Evolutionary conservation across 1,140 invertebrate genomes (phyloP).

Genomic region (Geopemphigus sp.): DNA sequence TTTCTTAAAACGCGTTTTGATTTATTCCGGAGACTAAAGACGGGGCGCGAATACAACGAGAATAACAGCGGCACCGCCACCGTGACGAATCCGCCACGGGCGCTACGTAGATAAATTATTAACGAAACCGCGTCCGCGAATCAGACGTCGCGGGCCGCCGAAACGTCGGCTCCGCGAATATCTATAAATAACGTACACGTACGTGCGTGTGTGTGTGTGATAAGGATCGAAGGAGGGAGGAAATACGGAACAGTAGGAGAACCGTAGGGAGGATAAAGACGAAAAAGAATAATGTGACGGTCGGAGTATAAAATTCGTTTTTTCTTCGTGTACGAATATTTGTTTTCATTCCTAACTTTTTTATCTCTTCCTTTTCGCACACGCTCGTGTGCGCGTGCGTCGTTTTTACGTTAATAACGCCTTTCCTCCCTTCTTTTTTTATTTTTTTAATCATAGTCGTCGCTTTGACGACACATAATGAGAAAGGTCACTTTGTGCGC

Average conservation of each 20-base stretch:
- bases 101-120: constrained; percentile 30
- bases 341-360: neutral
- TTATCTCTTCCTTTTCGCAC: neutral
- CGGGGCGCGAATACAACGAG: neutral
- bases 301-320: neutral
- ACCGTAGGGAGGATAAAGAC: neutral
- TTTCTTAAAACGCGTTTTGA: constrained; percentile 29
- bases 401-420: no score
- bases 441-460: no score
- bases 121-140: constrained; percentile 25
- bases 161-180: neutral
- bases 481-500: no score
- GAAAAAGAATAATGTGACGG: neutral
- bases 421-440: no score
- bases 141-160: neutral
- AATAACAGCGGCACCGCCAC: no score
- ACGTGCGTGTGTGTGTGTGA: neutral
- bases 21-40: constrained; percentile 38
- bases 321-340: neutral
- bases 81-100: no score
- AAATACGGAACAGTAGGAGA: no score
- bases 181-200: neutral
- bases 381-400: no score
- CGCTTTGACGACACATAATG: no score
- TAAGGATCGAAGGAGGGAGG: neutral